These are phyloP conservation scores for Gadopsis bispinosus DNA, from an alignment of 2,797 vertebrate species.

Conservation along the genomic window DNA sequence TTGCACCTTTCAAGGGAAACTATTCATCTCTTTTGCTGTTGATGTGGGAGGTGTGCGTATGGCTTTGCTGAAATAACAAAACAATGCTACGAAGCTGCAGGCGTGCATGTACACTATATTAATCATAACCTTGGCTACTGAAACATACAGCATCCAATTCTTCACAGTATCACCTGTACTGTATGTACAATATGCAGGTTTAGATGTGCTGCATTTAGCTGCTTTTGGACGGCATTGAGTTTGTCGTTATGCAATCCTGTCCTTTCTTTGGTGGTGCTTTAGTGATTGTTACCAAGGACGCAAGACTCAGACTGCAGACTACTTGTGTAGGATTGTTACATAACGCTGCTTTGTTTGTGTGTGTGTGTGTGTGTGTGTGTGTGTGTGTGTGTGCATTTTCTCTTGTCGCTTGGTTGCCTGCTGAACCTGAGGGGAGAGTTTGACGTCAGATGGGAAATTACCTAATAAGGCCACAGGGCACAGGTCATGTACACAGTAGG, in stretches of 20 bases:
- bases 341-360: conserved; percentile 48
- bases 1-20: conserved; percentile 21
- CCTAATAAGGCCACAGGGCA: conserved; percentile 10
- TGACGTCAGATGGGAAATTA: conserved; percentile 33
- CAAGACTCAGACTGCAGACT: conserved; percentile 43
- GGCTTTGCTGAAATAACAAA: conserved; percentile 23
- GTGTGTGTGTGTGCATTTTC: conserved; percentile 23
- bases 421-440: conserved; percentile 23
- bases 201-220: conserved; percentile 5
- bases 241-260: conserved; percentile 58
- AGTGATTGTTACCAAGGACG: conserved; percentile 74
- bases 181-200: neutral
- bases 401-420: conserved; percentile 35
- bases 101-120: neutral
- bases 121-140: neutral
- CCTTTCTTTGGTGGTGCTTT: conserved; percentile 56
- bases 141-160: neutral
- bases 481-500: neutral
- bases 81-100: neutral
- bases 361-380: conserved; percentile 4
- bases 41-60: conserved; percentile 8
- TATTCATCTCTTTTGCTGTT: conserved; percentile 27
- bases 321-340: conserved; percentile 53
- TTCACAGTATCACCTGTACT: neutral
- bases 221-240: conserved; percentile 23